Evolutionary conservation across 2,888 invertebrate species (phyloP), one percentile per base, ranked within the genome.

Genomic region (Limnephilus auricula): DNA sequence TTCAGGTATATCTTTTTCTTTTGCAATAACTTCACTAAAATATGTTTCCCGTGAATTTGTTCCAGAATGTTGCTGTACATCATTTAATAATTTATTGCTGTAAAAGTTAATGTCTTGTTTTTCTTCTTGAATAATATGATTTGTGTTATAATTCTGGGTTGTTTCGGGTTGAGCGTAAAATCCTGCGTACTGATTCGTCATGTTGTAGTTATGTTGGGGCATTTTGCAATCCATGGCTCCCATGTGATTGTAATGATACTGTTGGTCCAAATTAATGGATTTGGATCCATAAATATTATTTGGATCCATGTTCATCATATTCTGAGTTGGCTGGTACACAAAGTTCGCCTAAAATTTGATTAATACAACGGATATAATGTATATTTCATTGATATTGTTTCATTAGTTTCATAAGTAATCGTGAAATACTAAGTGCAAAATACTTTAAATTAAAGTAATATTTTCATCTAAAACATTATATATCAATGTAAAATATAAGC

Each of bases 271-370:
- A 32, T 65, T n/a, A 32, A 88, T 65, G 10, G 78, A n/a, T 88
- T 88, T 88, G 10, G 31, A 32, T 34, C 65, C 78, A n/a, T 88
- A 88, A 34, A 88, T n/a, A 79, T 88, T 78, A 34, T 31, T 34
- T 37, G 34, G 79, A 34, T 88, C 87, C 87, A 88, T 78, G 12
- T 88, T 88, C 25, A 88, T 88, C 25, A 88, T 34, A n/a, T 78
- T 88, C 13, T 78, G 79, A n/a, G n/a, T 18, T 9, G 87, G 34
- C 12, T 25, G 78, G 78, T 88, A 88, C 9, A 34, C 79, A 34
- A 78, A 88, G 78, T 88, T 88, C n/a, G 87, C 87, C 87, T 88
- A 34, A 78, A 88, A 88, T 50, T 31, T 3, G 34, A 32, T 37
- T 30, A 85, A 85, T 30, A 40, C n/a, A 85, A 45, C 25, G 65